These are phyloP conservation scores for Helicoverpa armigera DNA, from an alignment of 1,140 invertebrate genomes.

Conservation along the genomic window DNA sequence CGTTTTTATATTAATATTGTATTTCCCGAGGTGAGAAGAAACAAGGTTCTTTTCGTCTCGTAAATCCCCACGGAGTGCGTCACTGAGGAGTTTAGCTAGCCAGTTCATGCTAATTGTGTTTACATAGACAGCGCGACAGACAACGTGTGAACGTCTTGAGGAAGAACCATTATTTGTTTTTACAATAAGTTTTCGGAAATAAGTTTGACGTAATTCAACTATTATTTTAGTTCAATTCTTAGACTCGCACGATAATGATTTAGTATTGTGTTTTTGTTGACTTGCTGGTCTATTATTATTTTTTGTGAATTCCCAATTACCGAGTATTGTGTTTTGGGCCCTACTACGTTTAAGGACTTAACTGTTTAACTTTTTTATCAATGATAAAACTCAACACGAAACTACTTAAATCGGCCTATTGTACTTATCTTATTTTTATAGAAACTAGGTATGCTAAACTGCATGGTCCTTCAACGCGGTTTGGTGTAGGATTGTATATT, in stretches of 20 bases:
- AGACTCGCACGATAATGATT: background rate
- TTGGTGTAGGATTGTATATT: too few species aligned
- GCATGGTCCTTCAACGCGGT: too few species aligned
- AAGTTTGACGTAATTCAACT: constrained; percentile 17
- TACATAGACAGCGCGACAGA: constrained; percentile 8
- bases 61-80: constrained; percentile 55
- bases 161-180: constrained; percentile 3
- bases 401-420: too few species aligned
- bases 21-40: constrained; percentile 44
- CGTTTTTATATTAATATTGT: constrained; percentile 55
- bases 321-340: background rate
- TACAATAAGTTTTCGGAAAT: constrained; percentile 27
- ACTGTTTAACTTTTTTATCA: too few species aligned
- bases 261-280: background rate
- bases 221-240: constrained; percentile 12
- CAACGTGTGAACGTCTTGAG: constrained; percentile 10
- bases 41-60: constrained; percentile 43
- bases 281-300: background rate
- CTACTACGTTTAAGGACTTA: too few species aligned
- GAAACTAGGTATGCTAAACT: too few species aligned
- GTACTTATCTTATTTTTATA: too few species aligned
- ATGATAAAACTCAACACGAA: too few species aligned
- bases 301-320: constrained; percentile 9
- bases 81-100: background rate
- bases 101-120: constrained; percentile 23